Base-by-base conservation (phyloP, 2,888 invertebrate genomes). In the Rotaria magnacalcarata region DNA sequence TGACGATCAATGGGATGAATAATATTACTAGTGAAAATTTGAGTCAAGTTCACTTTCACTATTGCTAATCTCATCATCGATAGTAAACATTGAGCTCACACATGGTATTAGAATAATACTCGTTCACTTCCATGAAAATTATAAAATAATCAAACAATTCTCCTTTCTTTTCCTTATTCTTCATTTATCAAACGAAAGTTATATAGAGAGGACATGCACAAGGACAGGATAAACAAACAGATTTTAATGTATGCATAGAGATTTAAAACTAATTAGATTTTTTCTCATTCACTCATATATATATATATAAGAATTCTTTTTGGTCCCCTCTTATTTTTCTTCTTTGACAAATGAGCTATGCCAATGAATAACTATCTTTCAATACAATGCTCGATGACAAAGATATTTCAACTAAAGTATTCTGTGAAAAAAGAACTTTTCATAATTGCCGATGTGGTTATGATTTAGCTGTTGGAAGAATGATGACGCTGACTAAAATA, bases 1-100 rank as follows among this genome's bases (percentile, higher is more conserved):
- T 16, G 16, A 34, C 34, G 67, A 67, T 67, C 34, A 67, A 16
- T n/a, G n/a, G 34, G 8, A 34, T 4, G 34, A 67, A 41, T 34
- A 34, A 67, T 67, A 67, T 34, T 67, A 67, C 67, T 67, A 41
- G 34, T 67, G 67, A 67, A 41, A 34, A 67, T 67, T 67, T 41
- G 67, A 67, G 67, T 41, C 67, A 67, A 41, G 67, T 34, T 67
- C 67, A 67, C 34, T 19, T 67, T 67, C 67, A 67, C 34, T 67
- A 67, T 67, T 67, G 67, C 34, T 67, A 67, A 67, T 41, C 34
- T 67, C 19, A 67, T 67, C 67, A 67, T 16, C 16, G 67, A 16
- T 67, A 67, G 34, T 19, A 67, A 67, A 67, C 34, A 67, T 67
- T 8, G 67, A 34, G 19, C 34, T 67, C 34, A 67, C 27, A 67